phyloP scores from a whole-genome alignment of 2,888 invertebrate genomes.

The Sinopyrophorus schimmeli region DNA sequence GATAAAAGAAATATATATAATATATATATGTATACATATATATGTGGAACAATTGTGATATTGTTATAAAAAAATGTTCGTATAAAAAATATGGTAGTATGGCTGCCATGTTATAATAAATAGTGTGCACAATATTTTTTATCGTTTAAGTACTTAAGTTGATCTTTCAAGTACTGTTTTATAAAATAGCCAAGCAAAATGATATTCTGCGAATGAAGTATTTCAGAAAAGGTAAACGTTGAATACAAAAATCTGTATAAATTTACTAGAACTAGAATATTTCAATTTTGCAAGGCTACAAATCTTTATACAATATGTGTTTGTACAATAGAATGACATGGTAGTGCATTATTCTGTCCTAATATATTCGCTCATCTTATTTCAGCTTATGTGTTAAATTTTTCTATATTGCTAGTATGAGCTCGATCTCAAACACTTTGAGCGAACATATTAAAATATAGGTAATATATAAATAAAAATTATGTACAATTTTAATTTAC shows the following conservation, averaged over 20 bases:
- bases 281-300: slow-evolving; percentile 10
- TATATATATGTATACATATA: too few relatives aligned
- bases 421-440: slow-evolving; percentile 9
- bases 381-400: slow-evolving; percentile 4
- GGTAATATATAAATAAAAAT: slow-evolving; percentile 10
- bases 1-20: slow-evolving; percentile 14
- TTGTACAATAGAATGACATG: slow-evolving; percentile 13
- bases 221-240: background rate
- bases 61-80: slow-evolving; percentile 38
- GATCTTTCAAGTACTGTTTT: slow-evolving; percentile 5
- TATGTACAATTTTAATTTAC: slow-evolving; percentile 16
- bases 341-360: slow-evolving; percentile 6
- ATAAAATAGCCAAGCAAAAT: slow-evolving; percentile 16
- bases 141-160: slow-evolving; percentile 32
- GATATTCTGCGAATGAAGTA: too few relatives aligned
- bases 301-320: too few relatives aligned
- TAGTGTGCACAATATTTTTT: slow-evolving; percentile 31
- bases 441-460: slow-evolving; percentile 11
- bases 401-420: slow-evolving; percentile 15
- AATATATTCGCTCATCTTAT: slow-evolving; percentile 13
- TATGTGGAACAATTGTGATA: slow-evolving; percentile 20
- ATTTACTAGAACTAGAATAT: background rate
- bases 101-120: slow-evolving; percentile 43
- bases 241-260: background rate
- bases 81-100: slow-evolving; percentile 52